Evolutionary conservation across 2,888 invertebrate species (phyloP).

Genomic region (Eupsilia transversa): DNA sequence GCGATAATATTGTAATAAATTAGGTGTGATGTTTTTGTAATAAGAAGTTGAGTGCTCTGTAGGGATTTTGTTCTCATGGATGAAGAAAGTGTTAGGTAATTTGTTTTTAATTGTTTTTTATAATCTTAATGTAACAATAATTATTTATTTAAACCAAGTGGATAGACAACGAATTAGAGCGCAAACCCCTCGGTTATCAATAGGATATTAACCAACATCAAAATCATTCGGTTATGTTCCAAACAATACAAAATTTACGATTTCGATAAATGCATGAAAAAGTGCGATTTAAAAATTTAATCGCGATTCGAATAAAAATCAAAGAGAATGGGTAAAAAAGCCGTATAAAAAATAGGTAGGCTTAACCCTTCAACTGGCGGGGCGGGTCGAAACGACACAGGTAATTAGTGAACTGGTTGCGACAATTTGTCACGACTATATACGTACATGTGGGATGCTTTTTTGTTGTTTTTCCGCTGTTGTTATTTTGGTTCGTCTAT

Average conservation of each 20-base stretch:
- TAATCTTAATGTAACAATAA: background rate
- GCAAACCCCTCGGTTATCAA: background rate
- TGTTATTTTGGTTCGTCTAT: constrained; percentile 47
- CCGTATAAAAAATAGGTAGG: constrained; percentile 73
- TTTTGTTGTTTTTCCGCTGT: constrained; percentile 42
- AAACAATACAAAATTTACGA: constrained; percentile 27
- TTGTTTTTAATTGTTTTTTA: background rate
- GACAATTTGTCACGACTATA: constrained; percentile 69
- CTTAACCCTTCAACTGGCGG: constrained; percentile 76
- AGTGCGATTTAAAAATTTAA: constrained; percentile 49
- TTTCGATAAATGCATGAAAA: constrained; percentile 34
- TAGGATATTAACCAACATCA: background rate
- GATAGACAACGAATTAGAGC: background rate
- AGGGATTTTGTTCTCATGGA: background rate
- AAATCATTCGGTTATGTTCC: background rate
- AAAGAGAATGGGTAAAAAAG: constrained; percentile 57
- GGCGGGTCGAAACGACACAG: constrained; percentile 67
- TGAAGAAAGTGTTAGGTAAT: background rate
- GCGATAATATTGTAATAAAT: constrained; percentile 8
- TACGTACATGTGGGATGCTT: constrained; percentile 56
- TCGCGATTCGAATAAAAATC: constrained; percentile 49
- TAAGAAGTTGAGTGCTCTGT: background rate
- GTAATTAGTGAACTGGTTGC: constrained; percentile 70
- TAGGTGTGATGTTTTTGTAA: background rate
- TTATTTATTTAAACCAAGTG: no score